A percentile compares a stretch with the other conserved stretches of the same genome.
These are phyloP conservation scores for Iphiclides podalirius DNA, from an alignment of 2,888 invertebrate species.

Conservation along the genomic window DNA sequence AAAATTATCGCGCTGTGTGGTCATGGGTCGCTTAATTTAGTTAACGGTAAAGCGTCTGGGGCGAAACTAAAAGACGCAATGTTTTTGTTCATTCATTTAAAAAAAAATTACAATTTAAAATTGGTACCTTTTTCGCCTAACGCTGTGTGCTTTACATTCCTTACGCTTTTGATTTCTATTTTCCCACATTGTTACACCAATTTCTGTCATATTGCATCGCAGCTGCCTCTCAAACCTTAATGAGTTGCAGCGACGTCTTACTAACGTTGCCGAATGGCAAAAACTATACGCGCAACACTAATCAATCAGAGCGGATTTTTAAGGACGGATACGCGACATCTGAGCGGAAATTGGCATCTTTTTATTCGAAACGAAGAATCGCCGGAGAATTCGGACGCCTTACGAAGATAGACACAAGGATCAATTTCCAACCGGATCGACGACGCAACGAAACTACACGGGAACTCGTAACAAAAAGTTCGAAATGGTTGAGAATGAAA, in stretches of 20 bases:
- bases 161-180: not conserved
- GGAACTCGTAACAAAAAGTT: constrained; percentile 29
- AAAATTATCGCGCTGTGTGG: too few species aligned
- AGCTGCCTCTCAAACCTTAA: constrained; percentile 57
- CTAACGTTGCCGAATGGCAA: constrained; percentile 51
- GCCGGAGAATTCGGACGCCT: constrained; percentile 27
- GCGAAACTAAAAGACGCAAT: too few species aligned
- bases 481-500: constrained; percentile 29
- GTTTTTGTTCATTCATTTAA: too few species aligned
- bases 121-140: too few species aligned
- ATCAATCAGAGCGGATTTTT: constrained; percentile 72
- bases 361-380: constrained; percentile 38
- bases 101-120: too few species aligned
- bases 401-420: constrained; percentile 28
- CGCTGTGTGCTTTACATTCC: too few species aligned
- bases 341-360: constrained; percentile 76
- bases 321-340: constrained; percentile 68
- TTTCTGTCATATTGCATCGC: constrained; percentile 37
- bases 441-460: not conserved
- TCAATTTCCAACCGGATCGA: constrained; percentile 23
- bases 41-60: too few species aligned
- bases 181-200: not conserved
- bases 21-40: too few species aligned
- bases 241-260: constrained; percentile 19
- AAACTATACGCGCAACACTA: constrained; percentile 67